These are phyloP conservation scores for Procambarus clarkii DNA, from an alignment of 1,140 invertebrate species.

Conservation along the genomic window DNA sequence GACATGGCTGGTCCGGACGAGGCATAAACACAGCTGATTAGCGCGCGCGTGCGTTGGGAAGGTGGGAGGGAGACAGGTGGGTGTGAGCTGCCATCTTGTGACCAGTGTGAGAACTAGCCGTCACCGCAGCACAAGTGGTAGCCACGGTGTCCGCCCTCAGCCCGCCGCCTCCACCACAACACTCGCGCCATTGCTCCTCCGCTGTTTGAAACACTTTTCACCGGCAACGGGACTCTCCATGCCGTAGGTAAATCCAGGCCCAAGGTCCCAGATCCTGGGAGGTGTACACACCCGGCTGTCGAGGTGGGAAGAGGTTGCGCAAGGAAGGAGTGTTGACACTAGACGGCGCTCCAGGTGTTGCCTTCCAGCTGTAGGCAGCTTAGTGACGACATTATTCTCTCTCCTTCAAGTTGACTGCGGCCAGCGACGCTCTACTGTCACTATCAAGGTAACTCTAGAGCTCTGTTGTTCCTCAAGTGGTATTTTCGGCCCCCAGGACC, in stretches of 20 bases:
- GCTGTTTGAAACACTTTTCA: too few relatives aligned
- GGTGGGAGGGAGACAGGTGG: background rate
- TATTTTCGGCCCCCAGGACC: background rate
- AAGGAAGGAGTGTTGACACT: background rate
- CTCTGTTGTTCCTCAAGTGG: background rate
- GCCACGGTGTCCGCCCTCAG: background rate
- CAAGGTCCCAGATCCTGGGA: too few relatives aligned
- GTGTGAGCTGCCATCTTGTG: slow-evolving; percentile 22
- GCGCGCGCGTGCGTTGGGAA: background rate
- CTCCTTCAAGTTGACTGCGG: too few relatives aligned
- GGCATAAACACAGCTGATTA: slow-evolving; percentile 7
- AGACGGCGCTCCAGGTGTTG: background rate
- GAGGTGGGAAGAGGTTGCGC: background rate
- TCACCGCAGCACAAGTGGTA: slow-evolving; percentile 3
- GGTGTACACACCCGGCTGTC: too few relatives aligned
- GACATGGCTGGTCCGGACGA: background rate
- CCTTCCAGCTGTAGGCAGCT: too few relatives aligned
- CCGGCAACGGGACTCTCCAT: too few relatives aligned
- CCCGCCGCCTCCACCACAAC: background rate
- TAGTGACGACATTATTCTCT: too few relatives aligned
- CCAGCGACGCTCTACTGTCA: too few relatives aligned
- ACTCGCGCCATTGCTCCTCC: too few relatives aligned
- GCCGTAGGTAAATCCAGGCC: too few relatives aligned
- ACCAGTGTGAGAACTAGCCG: slow-evolving; percentile 31
- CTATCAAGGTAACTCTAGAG: background rate